Conservation (phyloP, 2,113 vertebrate genomes). For the Rhipidura dahli region DNA sequence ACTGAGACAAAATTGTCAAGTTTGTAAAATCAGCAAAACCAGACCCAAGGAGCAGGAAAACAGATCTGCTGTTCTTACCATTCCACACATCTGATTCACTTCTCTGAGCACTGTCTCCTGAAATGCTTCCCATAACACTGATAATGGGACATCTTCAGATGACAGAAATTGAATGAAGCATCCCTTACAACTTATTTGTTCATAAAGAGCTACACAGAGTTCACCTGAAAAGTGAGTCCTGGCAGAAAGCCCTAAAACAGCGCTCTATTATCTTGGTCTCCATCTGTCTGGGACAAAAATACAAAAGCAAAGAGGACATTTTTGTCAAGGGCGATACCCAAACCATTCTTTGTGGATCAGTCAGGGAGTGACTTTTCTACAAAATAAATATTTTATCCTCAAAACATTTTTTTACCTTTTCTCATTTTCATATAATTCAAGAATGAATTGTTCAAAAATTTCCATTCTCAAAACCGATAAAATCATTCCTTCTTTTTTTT, state of each 20-base stretch:
- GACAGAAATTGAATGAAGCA: background rate
- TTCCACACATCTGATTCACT: background rate
- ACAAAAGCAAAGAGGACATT: background rate
- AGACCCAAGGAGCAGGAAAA: background rate
- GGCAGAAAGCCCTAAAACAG: background rate
- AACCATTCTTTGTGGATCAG: background rate
- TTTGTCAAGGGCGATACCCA: background rate
- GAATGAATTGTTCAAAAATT: background rate
- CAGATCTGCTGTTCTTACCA: background rate
- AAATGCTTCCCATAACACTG: background rate
- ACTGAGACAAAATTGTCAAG: background rate
- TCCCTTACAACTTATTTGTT: background rate
- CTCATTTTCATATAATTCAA: background rate
- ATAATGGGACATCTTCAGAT: background rate
- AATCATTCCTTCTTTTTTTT: accelerated
- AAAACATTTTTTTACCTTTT: background rate
- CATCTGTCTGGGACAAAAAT: background rate
- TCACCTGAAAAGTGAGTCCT: background rate
- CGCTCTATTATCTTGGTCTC: background rate
- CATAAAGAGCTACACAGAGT: background rate
- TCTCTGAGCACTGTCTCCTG: background rate
- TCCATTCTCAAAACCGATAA: background rate
- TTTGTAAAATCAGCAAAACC: background rate
- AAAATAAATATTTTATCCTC: background rate
- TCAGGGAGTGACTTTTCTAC: background rate